phyloP scores from a whole-genome alignment of 2,113 vertebrate species.

The Morone chrysops region DNA sequence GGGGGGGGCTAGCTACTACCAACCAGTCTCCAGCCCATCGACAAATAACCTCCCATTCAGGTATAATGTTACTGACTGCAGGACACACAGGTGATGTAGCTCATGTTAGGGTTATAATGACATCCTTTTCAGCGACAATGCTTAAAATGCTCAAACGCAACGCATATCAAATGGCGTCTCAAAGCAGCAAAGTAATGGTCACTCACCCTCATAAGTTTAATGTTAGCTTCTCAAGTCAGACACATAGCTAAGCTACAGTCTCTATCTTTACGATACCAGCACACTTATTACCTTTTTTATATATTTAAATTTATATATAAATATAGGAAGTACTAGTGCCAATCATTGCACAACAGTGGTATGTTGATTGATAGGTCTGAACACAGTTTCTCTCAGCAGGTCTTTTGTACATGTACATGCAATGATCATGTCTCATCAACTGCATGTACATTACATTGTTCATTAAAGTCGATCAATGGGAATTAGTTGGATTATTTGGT shows the following conservation, averaged over 20 bases:
- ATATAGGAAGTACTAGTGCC: not conserved
- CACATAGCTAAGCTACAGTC: not conserved
- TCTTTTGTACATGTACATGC: no score
- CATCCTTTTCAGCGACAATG: not conserved
- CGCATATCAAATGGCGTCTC: not conserved
- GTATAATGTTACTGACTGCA: constrained; percentile 24
- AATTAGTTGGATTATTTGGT: not conserved
- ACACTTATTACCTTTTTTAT: no score
- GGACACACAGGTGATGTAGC: constrained; percentile 7
- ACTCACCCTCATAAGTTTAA: not conserved
- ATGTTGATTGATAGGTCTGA: not conserved
- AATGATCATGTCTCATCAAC: not conserved
- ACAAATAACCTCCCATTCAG: constrained; percentile 44
- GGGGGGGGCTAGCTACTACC: constrained; percentile 45
- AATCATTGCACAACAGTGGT: not conserved
- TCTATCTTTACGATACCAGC: no score
- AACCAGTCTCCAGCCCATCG: constrained; percentile 11
- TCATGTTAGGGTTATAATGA: not conserved
- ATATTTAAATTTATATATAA: no score
- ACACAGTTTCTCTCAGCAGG: not conserved
- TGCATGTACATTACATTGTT: not conserved
- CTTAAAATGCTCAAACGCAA: not conserved
- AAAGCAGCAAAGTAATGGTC: no score
- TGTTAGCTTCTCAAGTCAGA: not conserved
- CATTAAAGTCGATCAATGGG: not conserved